Base-by-base conservation (phyloP, 2,797 vertebrate genomes). In the Pseudomugil tenellus region DNA sequence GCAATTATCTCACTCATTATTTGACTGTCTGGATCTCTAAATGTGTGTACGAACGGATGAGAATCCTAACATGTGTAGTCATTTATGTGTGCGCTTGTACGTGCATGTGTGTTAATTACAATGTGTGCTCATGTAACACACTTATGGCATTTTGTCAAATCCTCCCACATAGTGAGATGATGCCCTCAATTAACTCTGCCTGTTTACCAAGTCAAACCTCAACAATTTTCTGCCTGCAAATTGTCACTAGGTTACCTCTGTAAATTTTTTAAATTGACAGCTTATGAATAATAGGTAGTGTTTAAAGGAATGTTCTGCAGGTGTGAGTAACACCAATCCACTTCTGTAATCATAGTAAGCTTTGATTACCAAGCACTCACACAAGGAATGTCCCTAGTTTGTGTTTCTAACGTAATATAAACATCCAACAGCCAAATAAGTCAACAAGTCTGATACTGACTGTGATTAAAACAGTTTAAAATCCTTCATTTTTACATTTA, bases 211-310 rank as follows among this genome's bases (percentile, higher is more conserved):
- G 86, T 88, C 82, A 90, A 86, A 91, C 86, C 87, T 81, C 81
- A 87, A 87, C 86, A 85, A 89, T 90, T 87, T 87, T 56, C 77
- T 17, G 76, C 74, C 84, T 86, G 84, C 70, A 86, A 87, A 86
- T 83, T 85, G 87, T 91, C 90, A 84, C 84, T 55, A 67, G 77
- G 86, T 89, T 89, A 91, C 84, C 82, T 81, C 80, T 29, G 88
- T 89, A 91, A 90, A 90, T 91, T 89, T 85, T 77, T 84, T 83
- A 86, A 91, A 93, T 90, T 93, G 92, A 92, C 90, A 90, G 87
- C 83, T 92, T 91, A 90, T 93, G 90, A 93, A 91, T 92, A 94
- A 93, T 87, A 92, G 90, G 84, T 76, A 67, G 81, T 57, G 56
- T 90, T 92, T 91, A 91, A 89, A 88, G 72, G 83, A 86, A 85